Percentiles rank a stretch among this genome's conserved stretches.
These are phyloP conservation scores for Branchellion lobata DNA, from an alignment of 2,888 invertebrate genomes.

Conservation along the genomic window DNA sequence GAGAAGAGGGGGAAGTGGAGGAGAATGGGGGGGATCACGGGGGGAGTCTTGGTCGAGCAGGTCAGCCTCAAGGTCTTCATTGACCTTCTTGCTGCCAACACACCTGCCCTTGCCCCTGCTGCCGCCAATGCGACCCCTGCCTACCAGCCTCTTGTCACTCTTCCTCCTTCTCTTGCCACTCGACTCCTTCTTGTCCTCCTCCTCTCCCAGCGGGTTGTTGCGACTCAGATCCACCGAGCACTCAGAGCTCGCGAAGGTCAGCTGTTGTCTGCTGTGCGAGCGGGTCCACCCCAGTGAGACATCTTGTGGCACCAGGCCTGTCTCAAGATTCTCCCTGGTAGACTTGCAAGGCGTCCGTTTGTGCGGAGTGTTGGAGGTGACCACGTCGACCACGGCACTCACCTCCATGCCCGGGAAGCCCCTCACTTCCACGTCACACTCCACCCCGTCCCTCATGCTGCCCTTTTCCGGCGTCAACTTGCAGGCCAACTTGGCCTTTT, in stretches of 20 bases:
- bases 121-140: slow-evolving; percentile 81
- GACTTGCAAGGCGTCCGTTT: too few relatives aligned
- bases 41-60: background rate
- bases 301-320: too few relatives aligned
- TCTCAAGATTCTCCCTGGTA: background rate
- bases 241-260: too few relatives aligned
- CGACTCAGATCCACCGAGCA: too few relatives aligned
- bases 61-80: too few relatives aligned
- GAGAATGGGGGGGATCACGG: background rate
- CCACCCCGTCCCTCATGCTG: too few relatives aligned
- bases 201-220: too few relatives aligned
- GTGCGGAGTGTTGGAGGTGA: background rate
- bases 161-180: background rate
- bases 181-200: background rate
- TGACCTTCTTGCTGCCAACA: too few relatives aligned
- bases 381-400: background rate
- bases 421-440: background rate
- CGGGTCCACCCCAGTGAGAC: too few relatives aligned
- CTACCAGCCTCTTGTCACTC: background rate
- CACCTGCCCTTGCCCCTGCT: slow-evolving; percentile 87
- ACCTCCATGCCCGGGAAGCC: slow-evolving; percentile 1
- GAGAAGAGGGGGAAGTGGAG: background rate
- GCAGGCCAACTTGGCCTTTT: too few relatives aligned
- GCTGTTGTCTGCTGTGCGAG: too few relatives aligned
- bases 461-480: background rate